phyloP scores from a whole-genome alignment of 2,797 vertebrate genomes.

The Etheostoma nigrum region DNA sequence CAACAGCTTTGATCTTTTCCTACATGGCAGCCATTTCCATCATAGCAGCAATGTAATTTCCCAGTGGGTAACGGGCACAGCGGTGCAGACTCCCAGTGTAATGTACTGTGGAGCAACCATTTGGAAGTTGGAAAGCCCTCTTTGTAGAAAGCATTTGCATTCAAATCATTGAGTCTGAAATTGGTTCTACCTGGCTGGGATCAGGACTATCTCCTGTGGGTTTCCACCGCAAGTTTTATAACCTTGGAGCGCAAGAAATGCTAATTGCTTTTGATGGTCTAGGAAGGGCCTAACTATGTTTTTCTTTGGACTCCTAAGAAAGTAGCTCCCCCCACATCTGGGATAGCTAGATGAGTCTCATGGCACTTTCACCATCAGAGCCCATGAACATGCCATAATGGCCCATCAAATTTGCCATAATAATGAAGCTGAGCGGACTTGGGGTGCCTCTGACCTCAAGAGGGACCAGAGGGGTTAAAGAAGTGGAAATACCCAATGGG shows the following conservation, averaged over 20 bases:
- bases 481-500: conserved; percentile 21
- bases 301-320: conserved; percentile 51
- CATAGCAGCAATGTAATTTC: conserved; percentile 81
- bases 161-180: conserved; percentile 86
- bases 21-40: conserved; percentile 79
- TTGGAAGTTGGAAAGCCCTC: conserved; percentile 70
- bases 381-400: conserved; percentile 54
- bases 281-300: conserved; percentile 59
- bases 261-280: conserved; percentile 76
- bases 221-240: conserved; percentile 73
- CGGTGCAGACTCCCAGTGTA: conserved; percentile 71
- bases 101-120: conserved; percentile 73
- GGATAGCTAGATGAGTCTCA: conserved; percentile 44
- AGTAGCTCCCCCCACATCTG: conserved; percentile 35
- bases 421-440: conserved; percentile 46
- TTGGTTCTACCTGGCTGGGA: conserved; percentile 85
- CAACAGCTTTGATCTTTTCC: conserved; percentile 78
- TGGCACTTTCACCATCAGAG: conserved; percentile 55
- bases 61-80: conserved; percentile 72
- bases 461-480: conserved; percentile 21
- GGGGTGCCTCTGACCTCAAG: conserved; percentile 22
- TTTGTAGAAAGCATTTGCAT: conserved; percentile 84
- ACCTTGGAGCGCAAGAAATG: conserved; percentile 73
- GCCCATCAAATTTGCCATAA: conserved; percentile 42
- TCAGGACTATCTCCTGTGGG: conserved; percentile 80